phyloP scores from a whole-genome alignment of 2,888 invertebrate species.

The Sinelater perroti region DNA sequence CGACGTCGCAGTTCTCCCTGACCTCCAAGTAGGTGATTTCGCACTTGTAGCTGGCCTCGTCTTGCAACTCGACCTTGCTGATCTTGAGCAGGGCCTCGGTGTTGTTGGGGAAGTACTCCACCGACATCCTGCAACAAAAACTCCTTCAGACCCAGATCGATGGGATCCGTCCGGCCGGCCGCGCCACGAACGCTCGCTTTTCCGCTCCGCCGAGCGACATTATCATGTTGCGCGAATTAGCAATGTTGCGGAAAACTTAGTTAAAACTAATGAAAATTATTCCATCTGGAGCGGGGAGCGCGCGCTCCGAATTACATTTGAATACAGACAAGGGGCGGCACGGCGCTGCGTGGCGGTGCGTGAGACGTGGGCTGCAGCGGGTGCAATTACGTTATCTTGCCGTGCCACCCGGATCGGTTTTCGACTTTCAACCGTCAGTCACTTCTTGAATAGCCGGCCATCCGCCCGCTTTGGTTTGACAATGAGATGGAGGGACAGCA shows the following conservation, averaged over 20 bases:
- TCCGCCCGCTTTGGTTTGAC: too few species aligned
- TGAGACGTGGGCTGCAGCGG: too few species aligned
- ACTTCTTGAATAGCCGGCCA: too few species aligned
- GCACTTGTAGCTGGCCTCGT: conserved; percentile 83
- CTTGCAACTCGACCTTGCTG: conserved; percentile 71
- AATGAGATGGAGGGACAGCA: too few species aligned
- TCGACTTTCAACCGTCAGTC: too few species aligned
- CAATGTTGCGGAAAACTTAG: conserved; percentile 4
- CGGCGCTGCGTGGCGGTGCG: too few species aligned
- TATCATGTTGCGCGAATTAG: conserved; percentile 1
- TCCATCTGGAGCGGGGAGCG: neutral
- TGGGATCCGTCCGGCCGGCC: too few species aligned
- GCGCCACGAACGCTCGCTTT: too few species aligned
- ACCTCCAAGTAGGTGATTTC: conserved; percentile 85
- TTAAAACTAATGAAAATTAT: conserved; percentile 4
- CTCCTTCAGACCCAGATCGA: too few species aligned
- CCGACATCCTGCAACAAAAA: conserved; percentile 72
- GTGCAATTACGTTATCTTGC: too few species aligned
- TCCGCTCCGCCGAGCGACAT: neutral
- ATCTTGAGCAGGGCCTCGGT: conserved; percentile 76
- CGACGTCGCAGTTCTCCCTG: conserved; percentile 80
- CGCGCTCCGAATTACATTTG: neutral
- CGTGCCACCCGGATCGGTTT: too few species aligned
- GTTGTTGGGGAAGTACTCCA: conserved; percentile 72
- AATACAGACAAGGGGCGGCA: too few species aligned